Evolutionary conservation across 2,888 invertebrate genomes (phyloP).

Genomic region (Fissipunctia ypsillon): DNA sequence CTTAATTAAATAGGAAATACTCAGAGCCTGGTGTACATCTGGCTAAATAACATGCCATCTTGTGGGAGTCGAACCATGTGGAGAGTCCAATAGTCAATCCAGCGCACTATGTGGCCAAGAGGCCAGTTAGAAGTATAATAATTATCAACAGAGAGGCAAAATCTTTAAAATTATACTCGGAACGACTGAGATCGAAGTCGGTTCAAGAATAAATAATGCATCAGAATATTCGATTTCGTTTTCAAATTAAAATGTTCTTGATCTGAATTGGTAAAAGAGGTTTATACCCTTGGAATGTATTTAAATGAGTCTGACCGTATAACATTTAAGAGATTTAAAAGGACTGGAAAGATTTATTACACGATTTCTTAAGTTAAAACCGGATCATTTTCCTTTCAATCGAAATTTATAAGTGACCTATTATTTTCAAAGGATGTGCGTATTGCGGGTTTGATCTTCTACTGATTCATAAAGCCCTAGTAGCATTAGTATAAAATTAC

Average conservation of each 20-base stretch:
- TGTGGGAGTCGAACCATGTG: background rate
- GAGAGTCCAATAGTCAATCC: background rate
- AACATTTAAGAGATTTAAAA: slow-evolving; percentile 23
- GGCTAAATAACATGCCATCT: background rate
- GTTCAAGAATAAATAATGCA: slow-evolving; percentile 30
- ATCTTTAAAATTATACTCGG: background rate
- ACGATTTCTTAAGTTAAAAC: background rate
- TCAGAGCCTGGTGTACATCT: no score
- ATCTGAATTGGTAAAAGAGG: slow-evolving; percentile 33
- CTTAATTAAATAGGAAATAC: background rate
- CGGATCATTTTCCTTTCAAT: background rate
- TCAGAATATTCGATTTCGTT: slow-evolving; percentile 25
- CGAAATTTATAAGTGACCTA: background rate
- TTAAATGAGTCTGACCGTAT: slow-evolving; percentile 4
- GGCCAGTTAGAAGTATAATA: no score
- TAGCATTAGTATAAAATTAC: background rate
- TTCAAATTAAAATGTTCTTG: slow-evolving; percentile 18
- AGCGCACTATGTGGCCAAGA: background rate
- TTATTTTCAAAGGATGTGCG: background rate
- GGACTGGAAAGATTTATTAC: slow-evolving; percentile 5
- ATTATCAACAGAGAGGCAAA: background rate
- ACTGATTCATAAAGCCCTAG: background rate
- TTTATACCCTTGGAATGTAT: slow-evolving; percentile 38
- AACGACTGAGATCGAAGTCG: background rate
- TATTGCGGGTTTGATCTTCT: background rate